Conservation (phyloP, 2,888 invertebrate species). For the Drosophila pegasa region DNA sequence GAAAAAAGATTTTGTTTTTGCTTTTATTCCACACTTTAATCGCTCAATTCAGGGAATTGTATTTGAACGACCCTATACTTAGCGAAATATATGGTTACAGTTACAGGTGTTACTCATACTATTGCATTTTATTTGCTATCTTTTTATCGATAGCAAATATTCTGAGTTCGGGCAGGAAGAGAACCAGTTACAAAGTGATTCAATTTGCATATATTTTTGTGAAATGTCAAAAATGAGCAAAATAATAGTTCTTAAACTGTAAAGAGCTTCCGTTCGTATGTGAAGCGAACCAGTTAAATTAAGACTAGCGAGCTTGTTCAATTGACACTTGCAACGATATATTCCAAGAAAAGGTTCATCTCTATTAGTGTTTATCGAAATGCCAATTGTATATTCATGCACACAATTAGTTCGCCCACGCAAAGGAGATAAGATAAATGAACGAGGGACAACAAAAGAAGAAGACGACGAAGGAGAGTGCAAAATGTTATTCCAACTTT, state of each 20-base stretch:
- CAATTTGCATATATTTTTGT: not conserved
- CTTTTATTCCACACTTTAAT: not conserved
- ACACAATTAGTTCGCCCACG: not conserved
- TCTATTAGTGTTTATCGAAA: not conserved
- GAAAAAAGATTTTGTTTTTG: not conserved
- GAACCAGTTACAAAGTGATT: not conserved
- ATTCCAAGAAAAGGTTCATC: not conserved
- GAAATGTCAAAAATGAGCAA: not conserved
- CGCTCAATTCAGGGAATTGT: not conserved
- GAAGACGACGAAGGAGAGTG: not conserved
- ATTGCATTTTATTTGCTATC: too few relatives aligned
- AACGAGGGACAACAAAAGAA: not conserved
- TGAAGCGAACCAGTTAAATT: too few relatives aligned
- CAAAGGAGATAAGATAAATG: slow-evolving; percentile 23
- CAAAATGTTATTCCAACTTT: not conserved
- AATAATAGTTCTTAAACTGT: not conserved
- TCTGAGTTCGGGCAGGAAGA: not conserved
- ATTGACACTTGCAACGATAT: not conserved
- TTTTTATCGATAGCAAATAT: not conserved
- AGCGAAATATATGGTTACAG: not conserved
- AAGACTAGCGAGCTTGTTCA: too few relatives aligned
- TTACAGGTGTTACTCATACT: not conserved
- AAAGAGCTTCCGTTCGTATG: not conserved
- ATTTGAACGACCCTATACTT: not conserved
- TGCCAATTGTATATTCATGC: not conserved